Percentiles rank a stretch among this genome's conserved stretches.
These are phyloP conservation scores for Ornithoptera alexandrae DNA, from an alignment of 2,888 invertebrate genomes.

Conservation along the genomic window DNA sequence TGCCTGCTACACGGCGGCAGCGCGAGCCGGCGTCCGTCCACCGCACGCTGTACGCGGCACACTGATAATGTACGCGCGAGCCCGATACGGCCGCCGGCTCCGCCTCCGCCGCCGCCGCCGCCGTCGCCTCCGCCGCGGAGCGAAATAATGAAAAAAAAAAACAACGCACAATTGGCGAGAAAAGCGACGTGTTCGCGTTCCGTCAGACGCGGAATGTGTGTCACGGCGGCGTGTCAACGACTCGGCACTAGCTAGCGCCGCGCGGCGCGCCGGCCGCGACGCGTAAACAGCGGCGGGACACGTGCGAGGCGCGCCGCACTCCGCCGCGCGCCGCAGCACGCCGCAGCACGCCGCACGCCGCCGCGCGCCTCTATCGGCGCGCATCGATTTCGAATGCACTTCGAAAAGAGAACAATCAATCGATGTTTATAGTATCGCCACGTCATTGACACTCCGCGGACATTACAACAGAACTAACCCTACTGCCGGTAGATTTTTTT, in stretches of 20 bases:
- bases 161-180: slow-evolving; percentile 46
- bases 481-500: too few relatives aligned
- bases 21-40: slow-evolving; percentile 37
- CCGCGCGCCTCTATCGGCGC: slow-evolving; percentile 27
- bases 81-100: slow-evolving; percentile 46
- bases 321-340: background rate
- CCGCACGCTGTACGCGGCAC: slow-evolving; percentile 34
- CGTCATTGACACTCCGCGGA: background rate
- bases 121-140: background rate
- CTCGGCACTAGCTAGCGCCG: slow-evolving; percentile 64
- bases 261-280: slow-evolving; percentile 40
- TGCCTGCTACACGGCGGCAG: slow-evolving; percentile 33
- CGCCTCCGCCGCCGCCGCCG: slow-evolving; percentile 34
- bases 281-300: slow-evolving; percentile 32
- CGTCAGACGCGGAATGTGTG: slow-evolving; percentile 75
- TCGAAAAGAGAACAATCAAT: slow-evolving; percentile 25
- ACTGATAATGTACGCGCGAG: slow-evolving; percentile 39
- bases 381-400: slow-evolving; percentile 27
- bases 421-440: slow-evolving; percentile 19
- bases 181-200: slow-evolving; percentile 60
- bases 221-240: slow-evolving; percentile 76
- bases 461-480: too few relatives aligned
- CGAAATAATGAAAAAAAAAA: slow-evolving; percentile 32
- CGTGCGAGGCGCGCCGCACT: background rate
- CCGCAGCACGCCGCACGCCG: slow-evolving; percentile 12